phyloP scores from a whole-genome alignment of 2,113 vertebrate genomes.

The Xyliphius kryptos region DNA sequence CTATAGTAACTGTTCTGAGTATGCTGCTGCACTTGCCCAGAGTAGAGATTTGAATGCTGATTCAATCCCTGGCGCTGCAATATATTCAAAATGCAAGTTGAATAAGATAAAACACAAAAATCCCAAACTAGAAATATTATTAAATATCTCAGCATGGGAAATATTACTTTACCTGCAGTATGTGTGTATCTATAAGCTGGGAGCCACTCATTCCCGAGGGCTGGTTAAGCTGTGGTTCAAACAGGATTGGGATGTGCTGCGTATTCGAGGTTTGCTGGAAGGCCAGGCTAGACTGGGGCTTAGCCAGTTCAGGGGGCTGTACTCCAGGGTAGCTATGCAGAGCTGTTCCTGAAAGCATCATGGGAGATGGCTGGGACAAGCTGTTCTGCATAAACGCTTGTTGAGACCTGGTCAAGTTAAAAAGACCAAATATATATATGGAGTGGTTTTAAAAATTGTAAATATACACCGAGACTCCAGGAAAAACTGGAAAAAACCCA shows the following conservation, averaged over 20 bases:
- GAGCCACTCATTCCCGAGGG: conserved; percentile 89
- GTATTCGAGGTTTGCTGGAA: conserved; percentile 93
- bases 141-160: no score
- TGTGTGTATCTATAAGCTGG: conserved; percentile 91
- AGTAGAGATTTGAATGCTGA: conserved; percentile 94
- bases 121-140: no score
- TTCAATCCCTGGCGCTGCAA: conserved; percentile 89
- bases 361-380: conserved; percentile 86
- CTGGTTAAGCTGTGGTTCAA: conserved; percentile 90
- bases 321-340: conserved; percentile 90
- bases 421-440: no score
- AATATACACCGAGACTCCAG: no score
- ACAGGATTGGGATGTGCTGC: conserved; percentile 92
- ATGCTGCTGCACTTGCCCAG: conserved; percentile 91
- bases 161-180: no score
- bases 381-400: conserved; percentile 96
- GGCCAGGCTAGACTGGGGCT: conserved; percentile 89
- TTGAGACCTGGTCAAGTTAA: no score
- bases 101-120: no score
- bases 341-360: conserved; percentile 89
- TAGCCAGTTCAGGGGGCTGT: conserved; percentile 87
- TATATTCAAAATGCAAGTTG: not conserved
- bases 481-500: no score
- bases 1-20: conserved; percentile 95
- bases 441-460: no score